phyloP scores from a whole-genome alignment of 1,140 invertebrate genomes.

The Asobara japonica region DNA sequence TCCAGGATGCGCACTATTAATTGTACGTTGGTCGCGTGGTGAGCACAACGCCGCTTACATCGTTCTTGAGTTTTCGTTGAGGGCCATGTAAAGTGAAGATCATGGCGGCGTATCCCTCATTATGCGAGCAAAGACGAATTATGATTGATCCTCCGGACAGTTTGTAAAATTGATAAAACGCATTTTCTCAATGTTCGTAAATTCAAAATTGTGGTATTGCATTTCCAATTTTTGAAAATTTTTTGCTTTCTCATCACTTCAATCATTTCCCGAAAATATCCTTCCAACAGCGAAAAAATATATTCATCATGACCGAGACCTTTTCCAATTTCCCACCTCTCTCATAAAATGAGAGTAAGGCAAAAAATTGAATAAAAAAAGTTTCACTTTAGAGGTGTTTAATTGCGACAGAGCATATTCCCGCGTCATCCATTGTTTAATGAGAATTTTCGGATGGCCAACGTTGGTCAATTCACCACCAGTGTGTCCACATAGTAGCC shows the following conservation, averaged over 20 bases:
- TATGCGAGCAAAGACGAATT: no score
- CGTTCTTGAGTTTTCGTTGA: no score
- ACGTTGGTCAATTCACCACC: conserved; percentile 3
- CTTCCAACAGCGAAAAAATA: background rate
- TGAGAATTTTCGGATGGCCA: conserved; percentile 9
- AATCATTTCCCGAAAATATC: background rate
- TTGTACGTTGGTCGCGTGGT: no score
- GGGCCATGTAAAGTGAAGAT: no score
- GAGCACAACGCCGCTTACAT: no score
- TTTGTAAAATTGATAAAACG: no score
- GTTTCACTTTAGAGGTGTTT: background rate
- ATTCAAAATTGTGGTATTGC: no score
- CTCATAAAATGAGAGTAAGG: background rate
- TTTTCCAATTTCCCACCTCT: background rate
- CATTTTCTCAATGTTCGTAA: no score
- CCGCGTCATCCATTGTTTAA: background rate
- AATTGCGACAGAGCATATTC: conserved; percentile 6
- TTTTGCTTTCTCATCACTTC: background rate
- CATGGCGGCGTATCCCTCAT: no score
- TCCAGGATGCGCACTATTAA: no score
- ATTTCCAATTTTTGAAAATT: no score
- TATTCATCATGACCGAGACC: background rate
- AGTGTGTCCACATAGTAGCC: background rate
- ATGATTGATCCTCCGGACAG: no score
- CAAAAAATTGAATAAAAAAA: background rate